Conservation (phyloP, 2,888 invertebrate genomes). For the Ophion obscuratus region DNA sequence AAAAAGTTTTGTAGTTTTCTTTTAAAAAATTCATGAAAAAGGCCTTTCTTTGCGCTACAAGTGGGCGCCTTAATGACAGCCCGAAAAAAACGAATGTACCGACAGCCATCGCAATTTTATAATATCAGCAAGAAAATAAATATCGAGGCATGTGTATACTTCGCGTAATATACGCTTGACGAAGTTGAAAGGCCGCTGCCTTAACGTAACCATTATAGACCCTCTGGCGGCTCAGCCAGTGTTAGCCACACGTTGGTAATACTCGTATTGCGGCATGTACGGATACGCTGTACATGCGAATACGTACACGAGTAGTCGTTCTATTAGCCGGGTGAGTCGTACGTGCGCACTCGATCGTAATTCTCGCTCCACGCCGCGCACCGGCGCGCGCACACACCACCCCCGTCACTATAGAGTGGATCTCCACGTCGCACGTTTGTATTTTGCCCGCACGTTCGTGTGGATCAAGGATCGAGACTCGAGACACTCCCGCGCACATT, state of each 20-base stretch:
- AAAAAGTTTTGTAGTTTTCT: too few species aligned
- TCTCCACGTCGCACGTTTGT: slow-evolving; percentile 13
- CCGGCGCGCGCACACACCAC: not conserved
- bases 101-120: too few species aligned
- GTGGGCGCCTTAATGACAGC: too few species aligned
- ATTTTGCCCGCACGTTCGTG: slow-evolving; percentile 27
- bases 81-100: too few species aligned
- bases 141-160: not conserved
- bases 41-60: too few species aligned
- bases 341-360: slow-evolving; percentile 52
- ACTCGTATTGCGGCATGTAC: not conserved
- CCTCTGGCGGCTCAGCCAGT: slow-evolving; percentile 23
- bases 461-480: slow-evolving; percentile 52
- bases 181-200: slow-evolving; percentile 20
- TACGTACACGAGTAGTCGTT: slow-evolving; percentile 38
- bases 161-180: not conserved
- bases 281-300: not conserved
- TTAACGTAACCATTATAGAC: slow-evolving; percentile 22
- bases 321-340: slow-evolving; percentile 51
- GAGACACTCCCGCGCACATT: slow-evolving; percentile 23
- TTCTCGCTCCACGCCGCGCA: slow-evolving; percentile 45
- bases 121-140: too few species aligned
- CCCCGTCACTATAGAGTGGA: slow-evolving; percentile 18
- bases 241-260: slow-evolving; percentile 12
- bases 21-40: too few species aligned